Percentiles rank a stretch among this genome's conserved stretches.
Evolutionary conservation across 2,888 invertebrate species (phyloP).

Genomic region (Glyphotaelius pellucidus): DNA sequence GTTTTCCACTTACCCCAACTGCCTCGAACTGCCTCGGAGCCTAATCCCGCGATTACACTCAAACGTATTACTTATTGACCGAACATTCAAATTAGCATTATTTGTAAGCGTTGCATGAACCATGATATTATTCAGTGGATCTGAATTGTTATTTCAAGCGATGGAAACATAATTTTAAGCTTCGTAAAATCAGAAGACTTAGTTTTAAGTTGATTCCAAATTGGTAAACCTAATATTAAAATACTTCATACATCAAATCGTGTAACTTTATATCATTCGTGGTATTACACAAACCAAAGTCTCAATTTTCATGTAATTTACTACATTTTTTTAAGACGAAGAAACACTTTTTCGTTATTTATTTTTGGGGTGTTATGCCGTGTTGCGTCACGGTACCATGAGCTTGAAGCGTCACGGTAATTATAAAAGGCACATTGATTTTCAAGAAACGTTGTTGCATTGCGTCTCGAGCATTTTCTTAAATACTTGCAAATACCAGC

Average conservation of each 20-base stretch:
- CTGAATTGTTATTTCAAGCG: not conserved
- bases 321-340: too few relatives aligned
- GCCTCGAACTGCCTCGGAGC: not conserved
- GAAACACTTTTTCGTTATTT: not conserved
- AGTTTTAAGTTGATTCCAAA: not conserved
- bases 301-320: not conserved
- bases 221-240: not conserved
- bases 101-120: not conserved
- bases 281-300: not conserved
- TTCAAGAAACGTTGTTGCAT: not conserved
- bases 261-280: not conserved
- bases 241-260: not conserved
- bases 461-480: not conserved
- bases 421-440: too few relatives aligned
- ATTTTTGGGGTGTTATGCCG: too few relatives aligned
- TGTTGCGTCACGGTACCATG: too few relatives aligned
- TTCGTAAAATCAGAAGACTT: not conserved
- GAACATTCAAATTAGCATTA: constrained; percentile 25
- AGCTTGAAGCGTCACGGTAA: too few relatives aligned
- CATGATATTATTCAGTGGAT: not conserved
- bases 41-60: constrained; percentile 22
- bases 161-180: not conserved
- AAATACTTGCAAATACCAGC: constrained; percentile 16
- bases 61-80: constrained; percentile 23
- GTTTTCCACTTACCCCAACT: constrained; percentile 23